Evolutionary conservation across 2,888 invertebrate species (phyloP), one percentile per base, ranked within the genome.

Genomic region (Athripsodes cinereus): DNA sequence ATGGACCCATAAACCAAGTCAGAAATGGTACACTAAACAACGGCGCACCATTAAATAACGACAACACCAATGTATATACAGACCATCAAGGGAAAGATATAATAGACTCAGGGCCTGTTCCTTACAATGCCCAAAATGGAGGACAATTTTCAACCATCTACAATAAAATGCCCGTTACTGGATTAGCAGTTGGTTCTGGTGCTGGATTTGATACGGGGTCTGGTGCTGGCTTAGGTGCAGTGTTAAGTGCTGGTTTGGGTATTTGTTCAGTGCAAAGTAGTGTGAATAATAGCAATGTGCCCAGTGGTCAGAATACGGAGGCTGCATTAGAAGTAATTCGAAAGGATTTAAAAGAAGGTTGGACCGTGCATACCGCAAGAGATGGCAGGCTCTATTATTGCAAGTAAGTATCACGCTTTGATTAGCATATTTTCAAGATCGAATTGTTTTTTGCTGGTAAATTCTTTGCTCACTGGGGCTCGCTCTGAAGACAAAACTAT

Each of bases 371-470:
- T 71, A 80, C 83, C 61, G 86, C 85, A 69, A 84, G 85, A 67
- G 89, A 89, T 70, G 90, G 91, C 62, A 81, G 92, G 66, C 83
- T 90, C 61, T 93, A 92, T 75, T 94, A 90, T 80, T 92, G 92
- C 88, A 92, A 94, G 93, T 93, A 76, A 86, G 91, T 82, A 22
- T 11, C n/a, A n/a, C n/a, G n/a, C n/a, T n/a, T n/a, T n/a, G n/a
- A n/a, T n/a, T n/a, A n/a, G n/a, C n/a, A n/a, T n/a, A n/a, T n/a
- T n/a, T n/a, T n/a, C n/a, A n/a, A n/a, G n/a, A n/a, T n/a, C n/a
- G n/a, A n/a, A n/a, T n/a, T n/a, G n/a, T n/a, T n/a, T n/a, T n/a
- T n/a, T n/a, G n/a, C n/a, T n/a, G n/a, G n/a, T n/a, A n/a, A n/a
- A n/a, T n/a, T n/a, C n/a, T n/a, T n/a, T n/a, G n/a, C n/a, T n/a